Conservation (phyloP, 2,113 vertebrate species). For the Oncorhynchus kisutch region DNA sequence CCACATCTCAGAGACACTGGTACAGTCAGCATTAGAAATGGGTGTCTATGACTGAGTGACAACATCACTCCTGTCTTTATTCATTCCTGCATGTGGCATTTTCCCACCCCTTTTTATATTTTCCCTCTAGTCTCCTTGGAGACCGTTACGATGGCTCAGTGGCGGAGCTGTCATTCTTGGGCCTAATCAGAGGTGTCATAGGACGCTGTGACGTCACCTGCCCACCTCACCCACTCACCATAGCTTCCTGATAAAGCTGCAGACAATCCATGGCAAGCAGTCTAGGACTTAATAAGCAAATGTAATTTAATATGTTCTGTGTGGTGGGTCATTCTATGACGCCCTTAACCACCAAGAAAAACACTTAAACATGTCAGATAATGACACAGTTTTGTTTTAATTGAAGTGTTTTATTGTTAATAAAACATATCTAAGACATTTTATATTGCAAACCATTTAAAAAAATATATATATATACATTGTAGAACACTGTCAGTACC, state of each 20-base stretch:
- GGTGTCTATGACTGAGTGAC: neutral
- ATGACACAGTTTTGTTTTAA: too few species aligned
- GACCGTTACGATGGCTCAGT: conserved; percentile 53
- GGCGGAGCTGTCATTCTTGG: conserved; percentile 27
- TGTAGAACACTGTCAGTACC: too few species aligned
- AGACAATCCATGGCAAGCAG: conserved; percentile 18
- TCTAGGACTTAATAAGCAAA: conserved; percentile 21
- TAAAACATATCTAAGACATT: too few species aligned
- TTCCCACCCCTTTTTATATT: conserved; percentile 45
- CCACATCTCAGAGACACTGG: neutral
- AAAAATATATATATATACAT: too few species aligned
- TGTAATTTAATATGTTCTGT: neutral
- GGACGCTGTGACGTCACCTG: conserved; percentile 15
- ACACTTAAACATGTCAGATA: too few species aligned
- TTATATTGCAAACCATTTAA: too few species aligned
- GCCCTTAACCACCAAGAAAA: too few species aligned
- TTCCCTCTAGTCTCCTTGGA: conserved; percentile 55
- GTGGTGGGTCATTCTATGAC: neutral
- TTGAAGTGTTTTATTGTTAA: too few species aligned
- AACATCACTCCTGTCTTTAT: neutral
- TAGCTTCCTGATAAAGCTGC: neutral
- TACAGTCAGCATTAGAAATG: neutral
- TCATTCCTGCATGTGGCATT: neutral
- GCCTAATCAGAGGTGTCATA: conserved; percentile 18
- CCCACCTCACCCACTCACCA: conserved; percentile 26